Base-by-base conservation (phyloP, 2,888 invertebrate genomes). In the Seladonia tumulorum region DNA sequence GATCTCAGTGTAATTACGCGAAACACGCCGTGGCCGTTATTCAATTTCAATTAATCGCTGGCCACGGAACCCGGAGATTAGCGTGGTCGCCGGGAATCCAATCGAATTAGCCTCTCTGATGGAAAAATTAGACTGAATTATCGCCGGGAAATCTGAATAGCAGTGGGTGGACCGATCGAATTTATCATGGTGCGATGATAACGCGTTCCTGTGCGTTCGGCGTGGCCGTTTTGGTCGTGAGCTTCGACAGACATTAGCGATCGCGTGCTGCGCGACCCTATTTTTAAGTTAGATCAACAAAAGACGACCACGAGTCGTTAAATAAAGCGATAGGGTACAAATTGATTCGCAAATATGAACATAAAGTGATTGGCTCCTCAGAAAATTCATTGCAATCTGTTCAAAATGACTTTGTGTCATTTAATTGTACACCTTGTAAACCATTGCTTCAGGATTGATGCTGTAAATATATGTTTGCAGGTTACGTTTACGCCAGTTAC, bases 241-340 rank as follows among this genome's bases (percentile, higher is more conserved):
- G 66, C 60, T 78, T 57, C 53, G 66, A 87, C 78, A 74, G 76
- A 89, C 90, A 92, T 90, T 53, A 39, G 81, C 76, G 53, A 84
- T 91, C 87, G 91, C 91, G 90, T 89, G 91, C 71, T 25, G 25
- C 16, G 14, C 16, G 14, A 16, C 29, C 25, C 16, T 14, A 29
- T 63, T 53, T 53, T 53, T 53, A 22, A 53, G 22, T 22, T 53
- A n/a, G 10, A 22, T 53, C 53, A 53, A 53, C 53, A 53, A 53
- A 22, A 53, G 53, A 53, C 53, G 53, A 22, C 53, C 53, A 53
- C 53, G 3, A n/a, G 22, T 10, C 3, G 3, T 22, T 53, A 22
- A 10, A 53, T 10, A 53, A 53, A 53, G 3, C 53, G 53, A 53
- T 22, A 8, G 22, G 22, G 10, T 53, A 53, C 53, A n/a, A 53